Evolutionary conservation across 2,113 vertebrate genomes (phyloP).

Genomic region (Capricornis sumatraensis): DNA sequence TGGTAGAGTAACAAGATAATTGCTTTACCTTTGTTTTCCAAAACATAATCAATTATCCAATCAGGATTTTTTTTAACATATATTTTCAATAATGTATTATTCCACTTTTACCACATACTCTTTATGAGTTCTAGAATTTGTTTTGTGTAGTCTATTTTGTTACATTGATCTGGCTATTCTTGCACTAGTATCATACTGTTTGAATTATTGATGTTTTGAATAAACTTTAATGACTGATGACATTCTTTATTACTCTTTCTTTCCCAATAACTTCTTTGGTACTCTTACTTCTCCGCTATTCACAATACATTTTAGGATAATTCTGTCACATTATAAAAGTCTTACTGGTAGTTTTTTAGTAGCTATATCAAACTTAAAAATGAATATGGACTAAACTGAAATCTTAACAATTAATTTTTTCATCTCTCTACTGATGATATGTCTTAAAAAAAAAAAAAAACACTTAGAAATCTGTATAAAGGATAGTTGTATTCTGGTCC

Average conservation of each 20-base stretch:
- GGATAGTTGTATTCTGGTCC: background rate
- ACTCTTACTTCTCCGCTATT: background rate
- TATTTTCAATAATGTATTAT: background rate
- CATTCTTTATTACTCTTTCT: background rate
- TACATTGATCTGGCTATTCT: background rate
- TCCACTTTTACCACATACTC: background rate
- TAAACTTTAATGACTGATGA: background rate
- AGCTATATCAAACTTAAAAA: background rate
- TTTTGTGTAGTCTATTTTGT: background rate
- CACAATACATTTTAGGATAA: background rate
- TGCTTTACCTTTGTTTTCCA: background rate
- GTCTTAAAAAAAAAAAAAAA: background rate
- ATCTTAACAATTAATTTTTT: background rate
- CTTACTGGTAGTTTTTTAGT: background rate
- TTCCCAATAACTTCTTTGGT: background rate
- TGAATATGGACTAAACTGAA: background rate
- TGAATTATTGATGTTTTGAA: constrained; percentile 6
- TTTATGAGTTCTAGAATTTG: background rate
- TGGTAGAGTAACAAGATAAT: background rate
- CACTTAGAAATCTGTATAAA: background rate
- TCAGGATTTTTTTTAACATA: background rate
- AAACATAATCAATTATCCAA: background rate
- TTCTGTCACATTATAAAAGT: background rate
- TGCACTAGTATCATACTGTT: background rate
- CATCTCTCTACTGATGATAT: background rate